Evolutionary conservation across 1,140 invertebrate genomes (phyloP), one percentile per base, ranked within the genome.

Genomic region (Capitella teleta): DNA sequence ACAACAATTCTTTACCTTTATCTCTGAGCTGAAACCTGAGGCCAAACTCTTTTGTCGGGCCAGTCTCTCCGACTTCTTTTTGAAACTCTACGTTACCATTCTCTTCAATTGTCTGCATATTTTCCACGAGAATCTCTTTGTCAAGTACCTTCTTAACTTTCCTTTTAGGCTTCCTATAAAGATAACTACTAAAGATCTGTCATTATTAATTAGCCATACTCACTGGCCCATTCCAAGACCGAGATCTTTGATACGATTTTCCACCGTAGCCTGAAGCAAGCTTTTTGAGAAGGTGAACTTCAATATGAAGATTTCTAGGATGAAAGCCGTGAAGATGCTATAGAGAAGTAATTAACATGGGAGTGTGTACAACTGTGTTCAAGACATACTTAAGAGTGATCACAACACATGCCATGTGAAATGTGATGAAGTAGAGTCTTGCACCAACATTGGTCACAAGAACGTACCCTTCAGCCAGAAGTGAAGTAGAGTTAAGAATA

Each of bases 281-380:
- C 68, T 68, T 49, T 67, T 71, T 43, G 64, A 61, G 30, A 76
- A 61, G 19, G 67, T 67, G 57, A 75, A 78, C 57, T 78, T 74
- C 50, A 77, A 49, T 36, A 78, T 73, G 57, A 78, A 78, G 14
- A 73, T 75, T 61, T 78, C 77, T 30, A 78, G 59, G 32, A 78
- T 73, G 60, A 78, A 78, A 3, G 77, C 76, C 28, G 74, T 75
- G 60, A 77, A 78, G 44, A 78, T 77, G 55, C 75, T 77, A 59
- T n/a, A 46, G 70, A 71, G 10, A 19, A 49, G 59, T 56, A 51
- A 48, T n/a, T 34, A 16, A 12, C 32, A 34, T 1, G 32, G 10
- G 32, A 0, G 10, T 16, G 16, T 16, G 32, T 34, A 19, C 10
- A 1, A 1, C 10, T 41, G 10, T 41, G 12, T 19, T 12, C 18